Evolutionary conservation across 2,888 invertebrate genomes (phyloP), one percentile per base, ranked within the genome.

Genomic region (Myopa tessellatipennis): DNA sequence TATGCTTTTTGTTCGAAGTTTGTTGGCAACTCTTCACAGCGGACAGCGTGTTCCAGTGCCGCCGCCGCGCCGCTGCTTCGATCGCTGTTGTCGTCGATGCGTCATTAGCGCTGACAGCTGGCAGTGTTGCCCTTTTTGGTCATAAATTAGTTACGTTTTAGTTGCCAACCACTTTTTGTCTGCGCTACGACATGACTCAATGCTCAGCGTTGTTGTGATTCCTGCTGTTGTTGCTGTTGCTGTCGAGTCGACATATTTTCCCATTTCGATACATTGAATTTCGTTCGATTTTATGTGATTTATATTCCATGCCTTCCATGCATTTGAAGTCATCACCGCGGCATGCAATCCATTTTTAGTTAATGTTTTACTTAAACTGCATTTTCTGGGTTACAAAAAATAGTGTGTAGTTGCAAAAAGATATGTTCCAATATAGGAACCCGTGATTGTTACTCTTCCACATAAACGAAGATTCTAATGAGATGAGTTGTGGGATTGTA

Each of bases 41-140:
- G 45, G n/a, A 52, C 70, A 71, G 34, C 65, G 60, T 52, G 63
- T 73, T 76, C 58, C 65, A 76, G 61, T n/a, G n/a, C n/a, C n/a
- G n/a, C n/a, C n/a, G n/a, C n/a, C n/a, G n/a, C n/a, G n/a, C n/a
- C n/a, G n/a, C n/a, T n/a, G n/a, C n/a, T n/a, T n/a, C 67, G 65
- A 36, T 58, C 65, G 71, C 55, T 74, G 78, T 60, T 50, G 77
- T 55, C 34, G 26, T 58, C 71, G 67, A 40, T 71, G 65, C 72
- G 71, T 71, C 77, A 77, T 58, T 65, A 55, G 4, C 50, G 69
- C 69, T 73, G 69, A 77, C 77, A 73, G 77, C 73, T 72, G n/a
- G 68, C 58, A 58, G 55, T 65, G 71, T 73, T 77, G 76, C 77
- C 60, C 77, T 58, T 77, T 77, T 77, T 63, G 74, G 70, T 61